These are phyloP conservation scores for Archivesica marissinica DNA, from an alignment of 1,140 invertebrate species.

Conservation along the genomic window DNA sequence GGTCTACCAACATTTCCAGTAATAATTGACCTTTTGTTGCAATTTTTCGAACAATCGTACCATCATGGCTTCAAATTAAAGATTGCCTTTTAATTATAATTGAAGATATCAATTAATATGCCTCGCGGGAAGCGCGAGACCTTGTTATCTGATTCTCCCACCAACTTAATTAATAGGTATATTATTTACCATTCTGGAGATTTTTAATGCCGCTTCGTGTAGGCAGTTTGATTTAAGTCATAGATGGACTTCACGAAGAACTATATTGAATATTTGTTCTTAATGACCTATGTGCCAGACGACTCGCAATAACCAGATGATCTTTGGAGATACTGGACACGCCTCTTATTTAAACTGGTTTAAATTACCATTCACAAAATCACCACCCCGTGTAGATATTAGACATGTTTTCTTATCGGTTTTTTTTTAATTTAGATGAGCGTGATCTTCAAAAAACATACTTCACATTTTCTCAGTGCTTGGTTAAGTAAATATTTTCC, in stretches of 20 bases:
- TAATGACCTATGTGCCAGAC: not conserved
- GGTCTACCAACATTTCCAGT: constrained; percentile 9
- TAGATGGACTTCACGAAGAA: not conserved
- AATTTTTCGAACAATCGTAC: not conserved
- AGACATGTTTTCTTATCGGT: not conserved
- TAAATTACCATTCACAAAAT: constrained; percentile 3
- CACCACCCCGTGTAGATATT: not conserved
- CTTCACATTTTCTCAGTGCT: constrained; percentile 19
- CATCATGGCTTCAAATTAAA: constrained; percentile 32
- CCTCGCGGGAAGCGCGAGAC: constrained; percentile 10
- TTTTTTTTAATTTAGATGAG: not conserved
- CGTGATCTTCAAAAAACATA: not conserved
- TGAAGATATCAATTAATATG: constrained; percentile 55
- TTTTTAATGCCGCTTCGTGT: not conserved
- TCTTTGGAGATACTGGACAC: not conserved
- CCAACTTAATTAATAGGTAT: constrained; percentile 28
- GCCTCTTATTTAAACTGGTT: not conserved
- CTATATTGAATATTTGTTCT: not conserved
- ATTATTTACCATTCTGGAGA: constrained; percentile 18
- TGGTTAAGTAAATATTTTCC: constrained; percentile 15
- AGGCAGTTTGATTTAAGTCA: constrained; percentile 7
- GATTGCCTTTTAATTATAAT: constrained; percentile 46
- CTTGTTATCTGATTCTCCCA: constrained; percentile 39
- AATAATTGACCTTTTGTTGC: constrained; percentile 42
- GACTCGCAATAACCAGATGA: not conserved